These are phyloP conservation scores for Apostichopus leukothele DNA, from an alignment of 53 echinoderm and acorn worm genomes.

Conservation along the genomic window DNA sequence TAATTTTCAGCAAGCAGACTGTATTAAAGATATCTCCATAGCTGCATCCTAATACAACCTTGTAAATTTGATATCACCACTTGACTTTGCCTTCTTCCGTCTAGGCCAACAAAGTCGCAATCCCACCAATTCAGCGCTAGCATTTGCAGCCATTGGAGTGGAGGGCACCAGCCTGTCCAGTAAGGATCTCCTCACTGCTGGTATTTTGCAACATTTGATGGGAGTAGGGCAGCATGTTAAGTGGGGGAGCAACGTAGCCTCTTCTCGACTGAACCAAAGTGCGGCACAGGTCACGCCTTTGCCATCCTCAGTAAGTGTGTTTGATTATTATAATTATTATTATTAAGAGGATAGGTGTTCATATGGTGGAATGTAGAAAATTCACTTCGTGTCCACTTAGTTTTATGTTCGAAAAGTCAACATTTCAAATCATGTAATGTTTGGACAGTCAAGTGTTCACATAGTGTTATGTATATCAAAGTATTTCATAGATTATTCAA, in stretches of 20 bases:
- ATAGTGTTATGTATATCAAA: too few species aligned
- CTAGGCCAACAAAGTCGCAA: conserved; percentile 76
- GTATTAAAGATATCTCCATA: neutral
- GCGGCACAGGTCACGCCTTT: conserved; percentile 70
- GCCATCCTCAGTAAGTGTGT: conserved; percentile 73
- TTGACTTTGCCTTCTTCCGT: too few species aligned
- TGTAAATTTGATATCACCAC: too few species aligned
- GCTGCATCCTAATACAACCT: too few species aligned
- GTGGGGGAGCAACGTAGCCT: conserved; percentile 75
- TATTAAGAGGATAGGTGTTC: too few species aligned
- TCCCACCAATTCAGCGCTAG: conserved; percentile 59
- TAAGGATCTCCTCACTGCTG: conserved; percentile 75
- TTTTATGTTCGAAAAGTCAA: too few species aligned
- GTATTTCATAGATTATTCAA: too few species aligned
- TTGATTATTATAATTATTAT: too few species aligned
- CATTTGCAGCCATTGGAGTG: conserved; percentile 76
- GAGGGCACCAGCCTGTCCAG: conserved; percentile 67
- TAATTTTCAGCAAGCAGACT: neutral
- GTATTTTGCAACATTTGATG: conserved; percentile 82
- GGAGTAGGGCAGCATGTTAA: conserved; percentile 81
- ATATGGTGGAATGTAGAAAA: too few species aligned
- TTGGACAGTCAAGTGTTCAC: too few species aligned
- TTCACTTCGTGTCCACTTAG: too few species aligned
- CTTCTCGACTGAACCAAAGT: conserved; percentile 75
- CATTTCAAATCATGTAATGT: too few species aligned